Percentiles rank a stretch among this genome's conserved stretches.
Evolutionary conservation across 2,797 vertebrate species (phyloP).

Genomic region (Geotrypetes seraphini): DNA sequence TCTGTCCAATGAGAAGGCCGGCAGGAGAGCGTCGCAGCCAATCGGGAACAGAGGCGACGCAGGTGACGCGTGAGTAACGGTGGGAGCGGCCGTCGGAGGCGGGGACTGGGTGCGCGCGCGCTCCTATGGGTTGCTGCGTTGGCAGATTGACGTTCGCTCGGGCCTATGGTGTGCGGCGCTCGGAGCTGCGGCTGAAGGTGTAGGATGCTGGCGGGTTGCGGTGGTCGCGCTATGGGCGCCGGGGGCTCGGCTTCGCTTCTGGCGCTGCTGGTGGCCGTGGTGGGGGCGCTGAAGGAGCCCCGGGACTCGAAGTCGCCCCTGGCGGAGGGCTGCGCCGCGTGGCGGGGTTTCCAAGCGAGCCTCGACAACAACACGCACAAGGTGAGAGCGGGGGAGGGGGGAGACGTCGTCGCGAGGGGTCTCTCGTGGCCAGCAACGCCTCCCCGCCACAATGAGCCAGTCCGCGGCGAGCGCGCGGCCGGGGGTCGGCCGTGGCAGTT

Average conservation of each 20-base stretch:
- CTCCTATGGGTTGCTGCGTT: not conserved
- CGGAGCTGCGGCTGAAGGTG: conserved; percentile 1
- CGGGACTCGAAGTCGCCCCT: conserved; percentile 10
- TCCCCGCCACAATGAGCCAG: too few relatives aligned
- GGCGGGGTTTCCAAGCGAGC: conserved; percentile 46
- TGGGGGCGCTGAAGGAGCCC: conserved; percentile 15
- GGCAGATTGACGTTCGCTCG: conserved; percentile 6
- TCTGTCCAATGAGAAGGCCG: not conserved
- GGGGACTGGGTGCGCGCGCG: conserved; percentile 4
- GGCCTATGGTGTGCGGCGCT: not conserved
- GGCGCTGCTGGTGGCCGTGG: conserved; percentile 2
- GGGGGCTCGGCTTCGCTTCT: conserved; percentile 2
- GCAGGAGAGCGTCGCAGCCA: not conserved
- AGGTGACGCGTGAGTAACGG: too few relatives aligned
- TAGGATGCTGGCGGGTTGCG: not conserved
- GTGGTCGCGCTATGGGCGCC: not conserved
- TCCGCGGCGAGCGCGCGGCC: too few relatives aligned
- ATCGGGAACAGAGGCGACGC: not conserved
- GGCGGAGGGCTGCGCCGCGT: conserved; percentile 48
- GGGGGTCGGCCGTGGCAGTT: too few relatives aligned
- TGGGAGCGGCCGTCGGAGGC: not conserved
- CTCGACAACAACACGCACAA: conserved; percentile 72
- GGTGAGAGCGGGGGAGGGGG: too few relatives aligned
- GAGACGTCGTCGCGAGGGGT: too few relatives aligned
- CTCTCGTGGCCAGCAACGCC: too few relatives aligned